Evolutionary conservation across 1,140 invertebrate genomes (phyloP).

Genomic region (Cotesia chilonis): DNA sequence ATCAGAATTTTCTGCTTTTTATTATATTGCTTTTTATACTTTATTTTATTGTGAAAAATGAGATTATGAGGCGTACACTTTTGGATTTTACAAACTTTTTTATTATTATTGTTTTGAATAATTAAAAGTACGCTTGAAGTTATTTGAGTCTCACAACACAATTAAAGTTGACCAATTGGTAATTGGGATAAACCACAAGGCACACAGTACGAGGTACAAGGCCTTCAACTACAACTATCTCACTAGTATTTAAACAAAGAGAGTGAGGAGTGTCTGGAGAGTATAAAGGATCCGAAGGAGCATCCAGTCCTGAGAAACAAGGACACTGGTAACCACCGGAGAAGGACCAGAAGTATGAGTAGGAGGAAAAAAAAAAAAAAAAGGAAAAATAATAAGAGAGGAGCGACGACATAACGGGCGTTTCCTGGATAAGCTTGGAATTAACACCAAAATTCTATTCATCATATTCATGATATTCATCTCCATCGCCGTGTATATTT

Average conservation of each 20-base stretch:
- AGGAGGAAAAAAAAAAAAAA: not conserved
- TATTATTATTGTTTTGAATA: not conserved
- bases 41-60: too few species aligned
- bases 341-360: not conserved
- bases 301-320: too few species aligned
- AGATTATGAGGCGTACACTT: too few species aligned
- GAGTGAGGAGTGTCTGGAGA: too few species aligned
- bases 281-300: too few species aligned
- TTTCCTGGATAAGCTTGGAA: conserved; percentile 36
- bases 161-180: conserved; percentile 26
- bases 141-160: not conserved
- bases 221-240: not conserved
- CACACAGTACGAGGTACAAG: not conserved
- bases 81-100: not conserved
- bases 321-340: too few species aligned
- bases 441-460: conserved; percentile 40
- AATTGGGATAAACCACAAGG: conserved; percentile 25
- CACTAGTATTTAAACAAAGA: too few species aligned
- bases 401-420: conserved; percentile 30
- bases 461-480: conserved; percentile 41
- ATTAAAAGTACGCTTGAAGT: not conserved
- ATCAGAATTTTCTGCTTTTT: too few species aligned
- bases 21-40: too few species aligned
- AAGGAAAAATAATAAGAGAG: conserved; percentile 22
- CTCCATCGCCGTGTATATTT: conserved; percentile 34